A percentile compares a stretch with the other conserved stretches of the same genome.
These are phyloP conservation scores for Sesamia inferens DNA, from an alignment of 2,888 invertebrate genomes.

Conservation along the genomic window DNA sequence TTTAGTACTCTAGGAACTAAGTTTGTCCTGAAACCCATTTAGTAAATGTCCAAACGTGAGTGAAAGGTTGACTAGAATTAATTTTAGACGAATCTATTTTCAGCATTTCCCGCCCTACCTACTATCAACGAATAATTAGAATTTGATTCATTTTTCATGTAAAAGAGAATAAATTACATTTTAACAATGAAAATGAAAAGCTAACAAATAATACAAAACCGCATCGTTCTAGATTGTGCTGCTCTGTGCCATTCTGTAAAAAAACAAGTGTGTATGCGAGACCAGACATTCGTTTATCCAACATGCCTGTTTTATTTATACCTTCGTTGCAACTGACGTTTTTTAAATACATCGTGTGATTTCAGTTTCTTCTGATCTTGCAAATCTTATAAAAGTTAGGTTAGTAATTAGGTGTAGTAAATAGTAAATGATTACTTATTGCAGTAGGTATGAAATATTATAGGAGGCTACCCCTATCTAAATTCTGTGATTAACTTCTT, in stretches of 20 bases:
- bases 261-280: conserved; percentile 36
- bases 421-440: neutral
- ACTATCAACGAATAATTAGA: conserved; percentile 11
- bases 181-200: conserved; percentile 40
- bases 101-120: neutral
- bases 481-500: neutral
- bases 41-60: neutral
- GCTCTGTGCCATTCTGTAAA: conserved; percentile 32
- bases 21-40: conserved; percentile 11
- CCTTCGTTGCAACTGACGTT: conserved; percentile 12
- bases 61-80: neutral
- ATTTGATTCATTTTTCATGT: conserved; percentile 30
- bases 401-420: neutral
- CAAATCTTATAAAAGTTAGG: neutral
- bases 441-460: neutral
- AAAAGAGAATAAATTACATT: conserved; percentile 48
- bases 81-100: neutral
- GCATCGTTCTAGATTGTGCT: conserved; percentile 35
- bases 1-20: conserved; percentile 16
- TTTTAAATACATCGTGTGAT: conserved; percentile 11
- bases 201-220: conserved; percentile 42
- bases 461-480: neutral
- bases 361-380: conserved; percentile 9
- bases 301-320: conserved; percentile 15
- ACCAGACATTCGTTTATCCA: conserved; percentile 32